Evolutionary conservation across 2,113 vertebrate species (phyloP).

Genomic region (Cyrtonyx montezumae): DNA sequence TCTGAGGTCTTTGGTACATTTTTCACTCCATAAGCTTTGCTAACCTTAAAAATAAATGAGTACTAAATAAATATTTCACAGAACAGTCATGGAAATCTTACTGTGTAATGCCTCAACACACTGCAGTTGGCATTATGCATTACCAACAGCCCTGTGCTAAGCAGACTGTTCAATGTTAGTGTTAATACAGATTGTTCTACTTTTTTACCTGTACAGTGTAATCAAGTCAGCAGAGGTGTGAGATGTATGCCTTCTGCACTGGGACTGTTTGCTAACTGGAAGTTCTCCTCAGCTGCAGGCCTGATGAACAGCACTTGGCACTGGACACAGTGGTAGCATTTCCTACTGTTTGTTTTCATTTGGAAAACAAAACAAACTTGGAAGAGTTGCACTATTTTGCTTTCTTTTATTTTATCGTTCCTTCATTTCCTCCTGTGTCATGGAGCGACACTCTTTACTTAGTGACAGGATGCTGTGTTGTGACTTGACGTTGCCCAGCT

Average conservation of each 20-base stretch:
- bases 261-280: not conserved
- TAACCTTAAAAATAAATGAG: not conserved
- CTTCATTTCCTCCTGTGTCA: not conserved
- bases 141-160: not conserved
- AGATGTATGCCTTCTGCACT: not conserved
- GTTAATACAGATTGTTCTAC: not conserved
- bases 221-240: not conserved
- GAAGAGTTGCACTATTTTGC: not conserved
- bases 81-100: not conserved
- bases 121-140: not conserved
- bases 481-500: not conserved
- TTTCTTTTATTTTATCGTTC: not conserved
- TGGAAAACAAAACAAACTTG: not conserved
- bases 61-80: not conserved
- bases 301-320: not conserved
- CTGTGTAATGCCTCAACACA: not conserved
- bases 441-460: not conserved
- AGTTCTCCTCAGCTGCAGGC: not conserved
- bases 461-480: not conserved
- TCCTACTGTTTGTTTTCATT: not conserved
- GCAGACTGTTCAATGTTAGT: not conserved
- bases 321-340: not conserved
- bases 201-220: not conserved
- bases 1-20: not conserved
- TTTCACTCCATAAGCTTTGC: not conserved